These are phyloP conservation scores for Numida meleagris DNA, from an alignment of 2,113 vertebrate genomes.

Conservation along the genomic window DNA sequence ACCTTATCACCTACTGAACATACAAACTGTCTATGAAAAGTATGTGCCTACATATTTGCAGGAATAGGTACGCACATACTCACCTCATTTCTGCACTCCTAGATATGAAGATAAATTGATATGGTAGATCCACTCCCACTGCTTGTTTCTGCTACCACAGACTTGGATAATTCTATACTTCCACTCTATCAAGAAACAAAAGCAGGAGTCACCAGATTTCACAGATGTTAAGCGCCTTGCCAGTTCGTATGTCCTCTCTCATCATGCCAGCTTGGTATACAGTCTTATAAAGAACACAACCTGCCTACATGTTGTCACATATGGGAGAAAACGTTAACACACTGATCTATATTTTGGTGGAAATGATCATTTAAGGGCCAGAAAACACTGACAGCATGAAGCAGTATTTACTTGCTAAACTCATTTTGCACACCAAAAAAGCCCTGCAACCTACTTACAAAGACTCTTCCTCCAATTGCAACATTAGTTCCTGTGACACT, in stretches of 20 bases:
- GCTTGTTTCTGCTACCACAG: not conserved
- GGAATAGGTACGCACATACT: not conserved
- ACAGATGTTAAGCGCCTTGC: constrained; percentile 1
- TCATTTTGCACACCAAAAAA: not conserved
- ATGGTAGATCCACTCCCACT: not conserved
- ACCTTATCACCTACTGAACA: not conserved
- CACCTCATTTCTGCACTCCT: not conserved
- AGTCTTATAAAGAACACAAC: not conserved
- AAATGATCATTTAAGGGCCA: constrained; percentile 39
- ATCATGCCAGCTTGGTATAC: constrained; percentile 1
- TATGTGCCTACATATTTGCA: rapidly evolving
- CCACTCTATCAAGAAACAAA: not conserved
- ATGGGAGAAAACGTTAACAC: constrained; percentile 13
- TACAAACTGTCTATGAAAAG: not conserved
- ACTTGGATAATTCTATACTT: not conserved
- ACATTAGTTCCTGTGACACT: not conserved
- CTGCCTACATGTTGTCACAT: not conserved
- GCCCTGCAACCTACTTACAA: constrained; percentile 2
- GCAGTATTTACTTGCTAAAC: not conserved
- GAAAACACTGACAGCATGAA: constrained; percentile 8
- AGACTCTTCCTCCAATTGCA: not conserved
- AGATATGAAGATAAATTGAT: not conserved
- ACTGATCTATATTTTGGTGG: constrained; percentile 39
- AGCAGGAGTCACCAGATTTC: not conserved
- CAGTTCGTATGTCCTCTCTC: not conserved